Percentiles rank a stretch among this genome's conserved stretches.
phyloP scores from a whole-genome alignment of 2,113 vertebrate genomes.

The Choloepus hoffmanni region DNA sequence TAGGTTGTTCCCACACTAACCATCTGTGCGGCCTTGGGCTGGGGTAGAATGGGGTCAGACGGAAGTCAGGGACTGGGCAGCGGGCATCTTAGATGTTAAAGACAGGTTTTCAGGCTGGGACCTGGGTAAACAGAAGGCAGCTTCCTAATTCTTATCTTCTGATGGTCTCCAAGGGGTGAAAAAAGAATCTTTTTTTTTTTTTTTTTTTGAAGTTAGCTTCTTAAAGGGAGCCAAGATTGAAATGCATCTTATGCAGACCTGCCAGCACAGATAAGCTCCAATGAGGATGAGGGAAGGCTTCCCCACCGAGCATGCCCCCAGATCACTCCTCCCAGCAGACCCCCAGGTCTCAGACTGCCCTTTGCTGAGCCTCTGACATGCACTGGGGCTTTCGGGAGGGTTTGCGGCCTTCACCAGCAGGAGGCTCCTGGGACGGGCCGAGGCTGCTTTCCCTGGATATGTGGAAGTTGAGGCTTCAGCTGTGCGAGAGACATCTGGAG shows the following conservation, averaged over 20 bases:
- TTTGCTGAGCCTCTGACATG: neutral
- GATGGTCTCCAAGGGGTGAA: neutral
- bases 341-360: neutral
- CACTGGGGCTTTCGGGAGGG: neutral
- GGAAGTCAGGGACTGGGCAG: constrained; percentile 36
- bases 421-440: neutral
- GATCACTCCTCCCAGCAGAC: neutral
- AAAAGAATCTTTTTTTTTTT: neutral
- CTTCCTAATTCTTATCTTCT: constrained; percentile 44
- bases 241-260: rapidly evolving
- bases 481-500: neutral
- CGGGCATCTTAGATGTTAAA: neutral
- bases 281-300: neutral
- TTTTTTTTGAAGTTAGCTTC: neutral
- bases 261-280: neutral
- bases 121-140: neutral
- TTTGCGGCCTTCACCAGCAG: neutral
- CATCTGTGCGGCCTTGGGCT: constrained; percentile 62
- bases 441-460: no score
- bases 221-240: neutral
- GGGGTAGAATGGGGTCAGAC: neutral
- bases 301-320: neutral
- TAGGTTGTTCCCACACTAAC: neutral
- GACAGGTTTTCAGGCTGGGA: neutral
- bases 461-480: neutral